A percentile compares a stretch with the other conserved stretches of the same genome.
phyloP scores from a whole-genome alignment of 2,113 vertebrate species.

The Psephotus haematonotus region DNA sequence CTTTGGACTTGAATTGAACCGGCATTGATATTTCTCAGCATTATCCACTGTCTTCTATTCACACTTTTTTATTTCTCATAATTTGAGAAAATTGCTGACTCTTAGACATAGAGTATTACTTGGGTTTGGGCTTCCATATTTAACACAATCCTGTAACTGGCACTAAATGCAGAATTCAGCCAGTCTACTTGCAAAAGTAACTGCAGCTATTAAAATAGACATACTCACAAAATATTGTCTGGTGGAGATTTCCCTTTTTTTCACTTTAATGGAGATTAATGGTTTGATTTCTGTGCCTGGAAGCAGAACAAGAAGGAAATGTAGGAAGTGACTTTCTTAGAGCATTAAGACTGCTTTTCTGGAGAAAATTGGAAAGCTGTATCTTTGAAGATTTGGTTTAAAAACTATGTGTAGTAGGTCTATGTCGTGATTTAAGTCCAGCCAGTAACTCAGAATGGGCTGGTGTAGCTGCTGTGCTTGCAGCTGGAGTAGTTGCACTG shows the following conservation, averaged over 20 bases:
- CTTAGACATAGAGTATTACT: not conserved
- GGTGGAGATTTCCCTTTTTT: not conserved
- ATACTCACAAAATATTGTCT: not conserved
- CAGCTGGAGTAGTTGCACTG: too few species aligned
- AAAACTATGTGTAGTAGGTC: not conserved
- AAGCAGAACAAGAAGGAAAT: not conserved
- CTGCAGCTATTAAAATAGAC: not conserved
- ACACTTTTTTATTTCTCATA: not conserved
- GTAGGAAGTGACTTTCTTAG: not conserved
- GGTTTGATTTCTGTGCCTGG: not conserved
- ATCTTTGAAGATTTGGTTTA: conserved; percentile 12
- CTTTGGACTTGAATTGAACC: not conserved
- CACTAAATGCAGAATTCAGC: not conserved
- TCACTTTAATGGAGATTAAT: not conserved
- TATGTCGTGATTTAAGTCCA: too few species aligned
- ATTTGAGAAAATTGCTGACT: not conserved
- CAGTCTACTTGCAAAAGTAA: not conserved
- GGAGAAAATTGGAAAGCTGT: not conserved
- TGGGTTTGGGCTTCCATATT: not conserved
- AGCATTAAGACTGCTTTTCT: not conserved
- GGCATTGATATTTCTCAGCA: not conserved
- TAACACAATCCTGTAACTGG: not conserved
- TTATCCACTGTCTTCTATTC: not conserved
- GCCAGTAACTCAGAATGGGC: too few species aligned
- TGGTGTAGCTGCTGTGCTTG: too few species aligned